Conservation (phyloP, 2,113 vertebrate genomes). For the Myocastor coypus region DNA sequence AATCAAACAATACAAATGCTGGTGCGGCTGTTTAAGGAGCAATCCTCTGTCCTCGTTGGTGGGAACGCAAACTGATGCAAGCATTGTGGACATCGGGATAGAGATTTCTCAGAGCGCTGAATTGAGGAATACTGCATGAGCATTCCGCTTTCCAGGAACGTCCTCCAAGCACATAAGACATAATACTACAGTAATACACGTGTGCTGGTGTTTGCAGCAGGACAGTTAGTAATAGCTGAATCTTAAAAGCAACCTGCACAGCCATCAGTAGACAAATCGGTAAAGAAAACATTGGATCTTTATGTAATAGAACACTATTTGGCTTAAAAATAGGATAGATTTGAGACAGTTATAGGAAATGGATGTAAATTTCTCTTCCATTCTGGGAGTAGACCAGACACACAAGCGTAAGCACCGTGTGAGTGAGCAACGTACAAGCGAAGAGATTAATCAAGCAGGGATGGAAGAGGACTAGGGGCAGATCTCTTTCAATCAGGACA, state of each 20-base stretch:
- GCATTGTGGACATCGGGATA: not conserved
- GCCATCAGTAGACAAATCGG: not conserved
- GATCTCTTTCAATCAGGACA: not conserved
- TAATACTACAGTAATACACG: not conserved
- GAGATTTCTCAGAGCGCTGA: not conserved
- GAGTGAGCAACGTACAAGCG: not conserved
- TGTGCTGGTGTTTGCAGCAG: not conserved
- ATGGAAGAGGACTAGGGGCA: not conserved
- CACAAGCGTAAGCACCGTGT: not conserved
- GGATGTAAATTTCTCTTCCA: not conserved
- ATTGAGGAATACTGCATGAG: not conserved
- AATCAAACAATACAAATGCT: not conserved
- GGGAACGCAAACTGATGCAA: not conserved
- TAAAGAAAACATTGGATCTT: not conserved
- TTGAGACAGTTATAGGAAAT: not conserved
- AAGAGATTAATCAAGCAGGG: not conserved
- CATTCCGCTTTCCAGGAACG: rapidly evolving
- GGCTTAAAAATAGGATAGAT: not conserved
- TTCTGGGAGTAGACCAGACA: not conserved
- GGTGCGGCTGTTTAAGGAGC: not conserved
- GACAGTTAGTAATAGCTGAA: not conserved
- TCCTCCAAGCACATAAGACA: not conserved
- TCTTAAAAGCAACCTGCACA: not conserved
- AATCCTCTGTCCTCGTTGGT: not conserved
- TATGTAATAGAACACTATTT: not conserved